phyloP scores from a whole-genome alignment of 64 coral and sea anemone genomes.

The Porites lutea region DNA sequence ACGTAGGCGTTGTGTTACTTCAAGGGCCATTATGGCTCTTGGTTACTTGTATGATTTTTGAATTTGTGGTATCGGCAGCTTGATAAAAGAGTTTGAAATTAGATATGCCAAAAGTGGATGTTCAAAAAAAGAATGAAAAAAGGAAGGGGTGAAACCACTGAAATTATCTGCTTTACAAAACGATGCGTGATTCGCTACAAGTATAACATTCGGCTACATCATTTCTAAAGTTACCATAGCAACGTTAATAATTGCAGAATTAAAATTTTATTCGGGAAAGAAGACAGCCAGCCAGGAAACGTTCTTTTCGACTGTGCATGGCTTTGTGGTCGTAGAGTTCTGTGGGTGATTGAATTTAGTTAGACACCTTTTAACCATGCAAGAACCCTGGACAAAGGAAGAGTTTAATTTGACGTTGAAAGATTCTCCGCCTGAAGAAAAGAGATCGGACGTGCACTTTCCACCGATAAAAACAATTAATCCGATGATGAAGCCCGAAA shows the following conservation, averaged over 20 bases:
- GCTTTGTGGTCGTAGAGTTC: background rate
- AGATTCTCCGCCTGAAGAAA: background rate
- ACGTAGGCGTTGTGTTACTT: too few relatives aligned
- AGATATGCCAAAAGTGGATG: too few relatives aligned
- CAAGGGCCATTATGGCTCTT: too few relatives aligned
- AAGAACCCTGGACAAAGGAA: background rate
- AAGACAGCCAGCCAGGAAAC: background rate
- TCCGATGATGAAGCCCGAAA: constrained; percentile 14
- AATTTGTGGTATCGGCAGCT: too few relatives aligned
- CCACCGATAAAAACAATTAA: constrained; percentile 2
- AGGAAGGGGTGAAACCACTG: background rate
- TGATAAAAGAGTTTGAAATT: too few relatives aligned
- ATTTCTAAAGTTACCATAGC: background rate
- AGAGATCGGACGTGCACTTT: background rate
- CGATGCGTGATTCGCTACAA: background rate
- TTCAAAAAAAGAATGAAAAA: background rate
- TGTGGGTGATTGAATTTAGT: background rate
- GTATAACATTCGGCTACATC: background rate
- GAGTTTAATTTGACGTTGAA: background rate
- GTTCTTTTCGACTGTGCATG: background rate
- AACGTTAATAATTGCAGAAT: constrained; percentile 3
- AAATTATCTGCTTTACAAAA: background rate
- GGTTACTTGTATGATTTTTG: too few relatives aligned
- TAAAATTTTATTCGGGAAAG: background rate
- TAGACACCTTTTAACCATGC: background rate